phyloP scores from a whole-genome alignment of 2,888 invertebrate species.

The Trissonchulus latispiculum region DNA sequence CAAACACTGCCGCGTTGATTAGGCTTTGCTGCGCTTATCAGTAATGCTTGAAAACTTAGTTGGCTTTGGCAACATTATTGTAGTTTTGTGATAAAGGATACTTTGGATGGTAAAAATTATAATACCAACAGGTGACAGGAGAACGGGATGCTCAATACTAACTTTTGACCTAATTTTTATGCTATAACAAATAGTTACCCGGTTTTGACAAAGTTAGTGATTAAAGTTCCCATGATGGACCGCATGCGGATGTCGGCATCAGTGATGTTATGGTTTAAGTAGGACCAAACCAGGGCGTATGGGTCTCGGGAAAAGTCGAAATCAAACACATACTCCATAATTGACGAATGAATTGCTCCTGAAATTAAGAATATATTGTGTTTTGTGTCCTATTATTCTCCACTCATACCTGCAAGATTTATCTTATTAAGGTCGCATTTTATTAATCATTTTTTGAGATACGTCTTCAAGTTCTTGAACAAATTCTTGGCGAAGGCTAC shows the following conservation, averaged over 20 bases:
- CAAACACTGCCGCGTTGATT: too few relatives aligned
- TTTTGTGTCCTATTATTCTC: too few relatives aligned
- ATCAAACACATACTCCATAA: background rate
- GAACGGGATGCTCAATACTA: too few relatives aligned
- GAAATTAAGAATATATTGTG: too few relatives aligned
- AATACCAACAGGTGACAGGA: background rate
- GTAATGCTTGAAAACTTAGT: background rate
- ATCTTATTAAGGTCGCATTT: too few relatives aligned
- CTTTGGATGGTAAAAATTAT: background rate
- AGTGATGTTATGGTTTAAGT: background rate
- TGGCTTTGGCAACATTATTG: background rate
- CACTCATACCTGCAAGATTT: too few relatives aligned
- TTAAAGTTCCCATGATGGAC: background rate
- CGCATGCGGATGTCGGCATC: background rate
- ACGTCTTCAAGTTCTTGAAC: too few relatives aligned
- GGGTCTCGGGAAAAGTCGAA: background rate
- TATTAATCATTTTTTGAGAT: too few relatives aligned
- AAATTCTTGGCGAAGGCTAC: too few relatives aligned
- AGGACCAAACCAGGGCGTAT: background rate
- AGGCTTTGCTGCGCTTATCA: too few relatives aligned
- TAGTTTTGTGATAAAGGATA: background rate
- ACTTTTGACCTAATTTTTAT: too few relatives aligned
- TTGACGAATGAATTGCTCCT: constrained; percentile 10
- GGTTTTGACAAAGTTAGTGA: constrained; percentile 1
- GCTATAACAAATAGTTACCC: too few relatives aligned